Conservation (phyloP, 2,888 invertebrate genomes). For the Cheilosia pagana region DNA sequence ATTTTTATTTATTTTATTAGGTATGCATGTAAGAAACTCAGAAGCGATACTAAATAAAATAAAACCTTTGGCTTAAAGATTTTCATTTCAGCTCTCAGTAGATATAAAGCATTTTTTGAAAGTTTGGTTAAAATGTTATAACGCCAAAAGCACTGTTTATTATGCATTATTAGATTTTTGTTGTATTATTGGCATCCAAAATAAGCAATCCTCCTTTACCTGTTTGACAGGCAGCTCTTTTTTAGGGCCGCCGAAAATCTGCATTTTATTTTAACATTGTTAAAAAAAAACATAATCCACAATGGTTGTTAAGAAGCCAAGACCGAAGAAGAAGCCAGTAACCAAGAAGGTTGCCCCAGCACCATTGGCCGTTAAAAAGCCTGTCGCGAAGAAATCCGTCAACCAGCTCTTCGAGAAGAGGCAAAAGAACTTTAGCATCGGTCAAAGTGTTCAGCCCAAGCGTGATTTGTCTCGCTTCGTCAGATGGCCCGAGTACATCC, state of each 20-base stretch:
- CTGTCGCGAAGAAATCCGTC: slow-evolving; percentile 95
- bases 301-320: slow-evolving; percentile 87
- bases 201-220: slow-evolving; percentile 83
- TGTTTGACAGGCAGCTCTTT: slow-evolving; percentile 83
- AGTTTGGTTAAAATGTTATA: too few relatives aligned
- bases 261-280: slow-evolving; percentile 81
- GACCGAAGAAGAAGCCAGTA: slow-evolving; percentile 94
- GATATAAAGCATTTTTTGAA: too few relatives aligned
- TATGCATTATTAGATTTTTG: too few relatives aligned
- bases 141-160: too few relatives aligned
- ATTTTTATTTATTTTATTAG: too few relatives aligned
- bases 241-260: slow-evolving; percentile 81
- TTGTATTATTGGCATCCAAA: too few relatives aligned
- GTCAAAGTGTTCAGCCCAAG: slow-evolving; percentile 99
- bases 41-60: too few relatives aligned
- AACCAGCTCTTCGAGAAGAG: slow-evolving; percentile 99
- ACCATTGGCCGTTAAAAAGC: slow-evolving; percentile 95
- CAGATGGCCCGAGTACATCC: slow-evolving; percentile 99
- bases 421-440: slow-evolving; percentile 98
- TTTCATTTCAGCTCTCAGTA: too few relatives aligned
- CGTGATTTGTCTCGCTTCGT: slow-evolving; percentile 99
- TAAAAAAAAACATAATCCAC: slow-evolving; percentile 78
- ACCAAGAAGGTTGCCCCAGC: slow-evolving; percentile 98
- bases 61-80: too few relatives aligned
- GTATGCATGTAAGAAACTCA: too few relatives aligned